Percentiles rank a stretch among this genome's conserved stretches.
phyloP scores from a whole-genome alignment of 2,113 vertebrate species.

The Orycteropus afer region DNA sequence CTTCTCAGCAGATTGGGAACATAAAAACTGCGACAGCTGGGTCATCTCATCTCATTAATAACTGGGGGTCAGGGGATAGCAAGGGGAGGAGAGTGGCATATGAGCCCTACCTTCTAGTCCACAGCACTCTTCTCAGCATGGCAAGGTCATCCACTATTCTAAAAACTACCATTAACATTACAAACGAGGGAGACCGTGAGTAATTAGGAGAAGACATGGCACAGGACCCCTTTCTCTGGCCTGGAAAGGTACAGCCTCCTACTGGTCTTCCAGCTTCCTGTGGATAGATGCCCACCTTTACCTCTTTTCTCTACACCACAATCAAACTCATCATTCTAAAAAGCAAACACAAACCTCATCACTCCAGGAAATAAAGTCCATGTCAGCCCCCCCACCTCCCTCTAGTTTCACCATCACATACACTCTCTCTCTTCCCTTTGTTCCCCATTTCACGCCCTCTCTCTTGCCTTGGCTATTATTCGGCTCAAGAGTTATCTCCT shows the following conservation, averaged over 20 bases:
- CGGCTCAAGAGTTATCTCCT: neutral
- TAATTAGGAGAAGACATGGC: neutral
- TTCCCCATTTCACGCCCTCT: neutral
- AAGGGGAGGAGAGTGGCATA: neutral
- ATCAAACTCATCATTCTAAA: neutral
- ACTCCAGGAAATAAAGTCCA: neutral
- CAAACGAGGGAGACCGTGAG: fast-evolving
- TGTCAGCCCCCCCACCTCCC: neutral
- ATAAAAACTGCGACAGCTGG: neutral
- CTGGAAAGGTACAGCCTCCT: neutral
- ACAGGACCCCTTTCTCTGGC: fast-evolving
- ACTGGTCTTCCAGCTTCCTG: neutral
- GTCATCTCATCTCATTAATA: neutral
- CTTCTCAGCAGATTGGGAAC: neutral
- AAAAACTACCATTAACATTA: neutral
- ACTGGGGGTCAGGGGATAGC: neutral
- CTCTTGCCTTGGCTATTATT: neutral
- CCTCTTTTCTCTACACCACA: neutral
- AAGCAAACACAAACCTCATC: neutral
- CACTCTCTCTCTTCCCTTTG: neutral
- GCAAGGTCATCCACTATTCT: neutral
- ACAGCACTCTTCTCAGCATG: neutral
- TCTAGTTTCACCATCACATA: neutral
- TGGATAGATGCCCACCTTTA: neutral
- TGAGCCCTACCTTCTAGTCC: neutral